Evolutionary conservation across 1,140 invertebrate species (phyloP), one percentile per base, ranked within the genome.

Genomic region (Choristoneura fumiferana): DNA sequence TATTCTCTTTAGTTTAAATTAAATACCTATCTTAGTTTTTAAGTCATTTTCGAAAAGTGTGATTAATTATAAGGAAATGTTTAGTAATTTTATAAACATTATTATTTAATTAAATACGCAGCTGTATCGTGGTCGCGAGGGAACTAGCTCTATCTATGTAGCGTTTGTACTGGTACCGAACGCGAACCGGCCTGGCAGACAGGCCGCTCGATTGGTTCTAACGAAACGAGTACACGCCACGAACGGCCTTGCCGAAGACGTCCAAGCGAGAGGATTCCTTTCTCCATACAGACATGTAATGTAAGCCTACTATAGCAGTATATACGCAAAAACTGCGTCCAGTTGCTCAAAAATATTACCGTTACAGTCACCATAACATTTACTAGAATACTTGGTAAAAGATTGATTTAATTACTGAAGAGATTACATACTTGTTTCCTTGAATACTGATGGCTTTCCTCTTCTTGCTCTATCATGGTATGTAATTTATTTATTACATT

Each of bases 221-320:
- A 49, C 43, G 18, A 49, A 49, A 49, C 43, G 18, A 49, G 43
- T 12, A 49, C 43, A 49, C n/a, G 43, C 38, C 58, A 40, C 56
- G 59, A 62, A 68, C 72, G 72, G 65, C 72, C 72, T 75, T 75
- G 72, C 65, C 67, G 72, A 75, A 75, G 72, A 63, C 72, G 67
- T 69, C 64, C 52, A 60, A 67, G 62, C 52, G 63, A 67, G 62
- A 71, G 69, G 69, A 62, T 69, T 67, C 69, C 72, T 75, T 72
- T 75, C 72, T 66, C 72, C 63, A 66, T 69, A 54, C 57, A 54
- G 15, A 54, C 53, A 37, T 36, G 53, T 37, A 35, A 37, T 36
- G 53, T 37, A 35, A 12, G 14, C 36, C 33, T 54, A 54, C 55
- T 45, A n/a, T n/a, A n/a, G n/a, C 35, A 55, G 54, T 29, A 62